Evolutionary conservation across 1,140 invertebrate species (phyloP), one percentile per base, ranked within the genome.

Genomic region (Drosophila tani): DNA sequence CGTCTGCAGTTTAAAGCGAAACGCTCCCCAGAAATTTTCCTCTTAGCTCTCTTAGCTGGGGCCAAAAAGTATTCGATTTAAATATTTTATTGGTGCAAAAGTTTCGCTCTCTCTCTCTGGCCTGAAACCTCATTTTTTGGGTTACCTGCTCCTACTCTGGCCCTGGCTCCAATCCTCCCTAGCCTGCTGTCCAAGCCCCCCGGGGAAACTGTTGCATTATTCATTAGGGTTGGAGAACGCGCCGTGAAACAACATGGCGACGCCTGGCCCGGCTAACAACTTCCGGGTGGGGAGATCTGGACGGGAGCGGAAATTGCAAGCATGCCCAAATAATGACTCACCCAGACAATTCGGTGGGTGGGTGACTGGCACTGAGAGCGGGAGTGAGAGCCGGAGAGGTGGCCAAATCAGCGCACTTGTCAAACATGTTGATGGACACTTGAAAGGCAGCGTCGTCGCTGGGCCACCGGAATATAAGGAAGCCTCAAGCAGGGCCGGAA

Each of bases 271-370:
- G 66, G 46, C 75, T 55, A 77, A 78, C 75, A 78, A 78, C 75
- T 77, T 77, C 75, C 75, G 75, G 67, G 45, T 27, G 21, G 21
- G 43, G 45, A 8, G 6, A 50, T 21, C 56, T 29, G 47, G 27
- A 17, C 8, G 43, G 50, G 41, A 56, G 57, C 84, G 84, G 84
- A 87, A 87, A 87, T 87, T 87, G 84, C 81, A 88, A 87, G 84
- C 84, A 88, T 87, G 81, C 78, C 84, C 84, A 87, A 87, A 86
- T 86, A 87, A 87, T 87, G 84, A 88, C 84, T 88, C 84, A 75
- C 78, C 77, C 75, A 82, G 69, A 70, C 63, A 70, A 64, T 81
- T 68, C 68, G 60, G 46, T 43, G 75, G 55, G 32, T 38, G 14
- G 21, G 45, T 9, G 17, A 12, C 29, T 9, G 21, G 1, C 32